Conservation (phyloP, 2,888 invertebrate genomes). For the Lithophane leautieri region DNA sequence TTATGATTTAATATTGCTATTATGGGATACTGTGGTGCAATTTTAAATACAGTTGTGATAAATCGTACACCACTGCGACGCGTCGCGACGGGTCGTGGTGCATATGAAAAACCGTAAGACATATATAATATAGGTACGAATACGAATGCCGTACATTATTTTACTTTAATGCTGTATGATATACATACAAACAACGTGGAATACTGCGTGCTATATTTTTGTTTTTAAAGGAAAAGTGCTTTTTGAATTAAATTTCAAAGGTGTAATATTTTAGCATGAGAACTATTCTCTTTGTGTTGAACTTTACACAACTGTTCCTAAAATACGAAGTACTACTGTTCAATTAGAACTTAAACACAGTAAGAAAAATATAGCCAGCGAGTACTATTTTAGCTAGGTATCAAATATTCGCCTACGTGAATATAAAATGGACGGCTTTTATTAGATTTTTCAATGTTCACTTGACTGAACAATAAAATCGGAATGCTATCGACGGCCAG, state of each 20-base stretch:
- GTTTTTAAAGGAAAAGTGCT: not conserved
- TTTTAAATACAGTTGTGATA: conserved; percentile 58
- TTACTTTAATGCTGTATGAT: conserved; percentile 9
- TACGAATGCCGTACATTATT: conserved; percentile 36
- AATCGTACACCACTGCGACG: conserved; percentile 46
- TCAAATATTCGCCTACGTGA: conserved; percentile 15
- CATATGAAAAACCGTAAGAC: conserved; percentile 59
- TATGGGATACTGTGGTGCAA: conserved; percentile 43
- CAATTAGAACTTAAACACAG: conserved; percentile 34
- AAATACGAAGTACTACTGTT: conserved; percentile 31
- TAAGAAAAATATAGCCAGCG: not conserved
- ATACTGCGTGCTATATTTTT: conserved; percentile 1
- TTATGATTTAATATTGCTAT: conserved; percentile 44
- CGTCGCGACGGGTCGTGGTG: conserved; percentile 38
- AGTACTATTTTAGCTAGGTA: conserved; percentile 8
- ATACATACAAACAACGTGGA: not conserved
- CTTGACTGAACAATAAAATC: conserved; percentile 59
- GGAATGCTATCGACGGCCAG: conserved; percentile 41
- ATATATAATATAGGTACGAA: not conserved
- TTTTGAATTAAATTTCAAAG: conserved; percentile 30
- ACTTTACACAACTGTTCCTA: conserved; percentile 25
- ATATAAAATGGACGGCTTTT: conserved; percentile 46
- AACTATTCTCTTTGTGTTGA: conserved; percentile 42
- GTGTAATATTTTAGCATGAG: conserved; percentile 24
- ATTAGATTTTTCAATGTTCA: conserved; percentile 58